Evolutionary conservation across 1,140 invertebrate species (phyloP), one percentile per base, ranked within the genome.

Genomic region (Lamellibrachia luymesi): DNA sequence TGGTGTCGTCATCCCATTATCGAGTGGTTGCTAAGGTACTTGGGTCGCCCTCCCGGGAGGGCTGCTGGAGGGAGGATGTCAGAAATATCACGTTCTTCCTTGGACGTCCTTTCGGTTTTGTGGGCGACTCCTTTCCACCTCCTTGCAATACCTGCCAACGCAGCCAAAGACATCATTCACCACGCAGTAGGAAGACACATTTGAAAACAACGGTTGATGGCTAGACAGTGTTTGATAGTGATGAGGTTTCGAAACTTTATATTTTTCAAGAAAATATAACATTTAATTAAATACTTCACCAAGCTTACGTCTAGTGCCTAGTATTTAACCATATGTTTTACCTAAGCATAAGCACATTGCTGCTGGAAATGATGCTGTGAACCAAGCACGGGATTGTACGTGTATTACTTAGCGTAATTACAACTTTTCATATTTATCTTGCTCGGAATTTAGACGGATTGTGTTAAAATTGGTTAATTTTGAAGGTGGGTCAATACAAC

Each of bases 51-150:
- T 10, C 13, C 17, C 91, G 49, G 7, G 91, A 13, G 8, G 51
- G 8, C 2, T 91, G 49, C 10, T 91, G 91, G 49, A 91, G 13
- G 91, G 91, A 17, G 8, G 91, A 51, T 13, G 91, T 50, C 51
- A 91, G 49, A 22, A 80, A 80, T 17, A 80, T 80, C 13, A 17
- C 64, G 64, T 80, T 80, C 13, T 92, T 92, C 27, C 92, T 51
- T 64, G 92, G 92, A 51, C 92, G 92, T 7, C 92, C 92, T n/a
- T 92, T 97, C 2, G 96, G 96, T 94, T 96, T 96, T 0, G 96
- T 97, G 10, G 96, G 96, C 25, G 96, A 94, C 93, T 96, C 95
- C 51, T 95, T 95, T 64, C 95, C 96, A 2, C 96, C 96, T 50
- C 95, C 95, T 94, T 95, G 95, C 94, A 97, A 94, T 2, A 96